Evolutionary conservation across 2,888 invertebrate species (phyloP), one percentile per base, ranked within the genome.

Genomic region (Sicus ferrugineus): DNA sequence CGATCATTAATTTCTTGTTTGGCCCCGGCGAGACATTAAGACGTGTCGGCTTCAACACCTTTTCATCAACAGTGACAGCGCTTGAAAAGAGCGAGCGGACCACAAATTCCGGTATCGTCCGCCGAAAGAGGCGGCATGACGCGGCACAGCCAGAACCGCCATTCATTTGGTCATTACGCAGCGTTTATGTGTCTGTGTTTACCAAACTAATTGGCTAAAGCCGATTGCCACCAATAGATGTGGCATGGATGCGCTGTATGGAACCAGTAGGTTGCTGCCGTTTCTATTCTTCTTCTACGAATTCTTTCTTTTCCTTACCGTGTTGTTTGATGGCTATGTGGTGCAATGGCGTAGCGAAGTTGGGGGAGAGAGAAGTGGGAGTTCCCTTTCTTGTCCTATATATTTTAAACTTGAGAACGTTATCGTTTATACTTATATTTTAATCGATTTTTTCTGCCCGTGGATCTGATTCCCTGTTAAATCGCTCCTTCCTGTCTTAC

Each of bases 1-100:
- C 21, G 54, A 64, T 62, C 65, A 69, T 73, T 73, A 73, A 73
- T 73, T 73, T 70, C 69, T 66, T 61, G 71, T 66, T 68, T 66
- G 58, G 66, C 69, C 42, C 30, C 65, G 34, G 23, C 56, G 34
- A 68, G n/a, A 34, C 65, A 62, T 66, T 70, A 58, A 69, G 68
- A 67, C 56, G 69, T 67, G 63, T 52, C 67, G 72, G 65, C 70
- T 72, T 70, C 70, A 72, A 70, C 72, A 72, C 70, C 67, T 70
- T 70, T 54, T 67, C 61, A 70, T 67, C 63, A 68, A 48, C 42
- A 58, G 11, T 42, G 46, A 42, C 61, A 62, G 61, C 38, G 50
- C 62, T 19, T 30, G 50, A 26, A 48, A 48, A 26, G 26, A 52
- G n/a, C 34, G 19, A 34, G 54, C 34, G 34, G 67, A 64, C 66